Conservation (phyloP, 2,113 vertebrate genomes). For the Bos javanicus region DNA sequence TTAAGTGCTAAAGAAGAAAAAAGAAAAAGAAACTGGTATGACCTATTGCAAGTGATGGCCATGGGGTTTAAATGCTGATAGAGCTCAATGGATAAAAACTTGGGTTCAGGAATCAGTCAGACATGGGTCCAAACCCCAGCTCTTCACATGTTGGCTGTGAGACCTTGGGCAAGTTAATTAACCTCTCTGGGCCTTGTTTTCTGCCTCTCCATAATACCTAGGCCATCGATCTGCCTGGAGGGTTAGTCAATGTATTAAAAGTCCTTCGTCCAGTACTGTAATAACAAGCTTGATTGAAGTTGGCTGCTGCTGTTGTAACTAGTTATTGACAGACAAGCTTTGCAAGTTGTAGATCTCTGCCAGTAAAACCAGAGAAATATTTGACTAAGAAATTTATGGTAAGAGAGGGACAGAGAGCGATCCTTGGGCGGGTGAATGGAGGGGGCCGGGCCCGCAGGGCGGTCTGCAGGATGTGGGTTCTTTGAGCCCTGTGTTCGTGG, state of each 20-base stretch:
- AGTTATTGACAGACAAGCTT: not conserved
- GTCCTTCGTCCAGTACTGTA: rapidly evolving
- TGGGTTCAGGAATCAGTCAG: not conserved
- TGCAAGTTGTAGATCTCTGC: not conserved
- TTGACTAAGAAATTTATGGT: rapidly evolving
- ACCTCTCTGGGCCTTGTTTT: not conserved
- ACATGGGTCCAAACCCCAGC: not conserved
- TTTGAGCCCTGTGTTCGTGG: not conserved
- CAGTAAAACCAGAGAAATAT: not conserved
- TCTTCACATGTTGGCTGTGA: not conserved
- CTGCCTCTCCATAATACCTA: not conserved
- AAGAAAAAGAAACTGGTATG: not conserved
- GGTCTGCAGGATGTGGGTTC: not conserved
- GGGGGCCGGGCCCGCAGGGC: not conserved
- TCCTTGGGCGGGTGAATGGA: not conserved
- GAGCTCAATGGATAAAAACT: not conserved
- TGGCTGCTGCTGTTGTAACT: rapidly evolving
- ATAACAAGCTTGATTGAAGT: too few species aligned
- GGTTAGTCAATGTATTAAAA: not conserved
- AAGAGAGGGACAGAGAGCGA: too few species aligned
- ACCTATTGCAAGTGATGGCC: not conserved
- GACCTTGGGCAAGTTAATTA: not conserved
- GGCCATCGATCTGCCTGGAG: not conserved
- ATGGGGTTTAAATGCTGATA: too few species aligned
- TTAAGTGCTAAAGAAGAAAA: slow-evolving; percentile 1